phyloP scores from a whole-genome alignment of 2,113 vertebrate species.

The Ctenomys sociabilis region DNA sequence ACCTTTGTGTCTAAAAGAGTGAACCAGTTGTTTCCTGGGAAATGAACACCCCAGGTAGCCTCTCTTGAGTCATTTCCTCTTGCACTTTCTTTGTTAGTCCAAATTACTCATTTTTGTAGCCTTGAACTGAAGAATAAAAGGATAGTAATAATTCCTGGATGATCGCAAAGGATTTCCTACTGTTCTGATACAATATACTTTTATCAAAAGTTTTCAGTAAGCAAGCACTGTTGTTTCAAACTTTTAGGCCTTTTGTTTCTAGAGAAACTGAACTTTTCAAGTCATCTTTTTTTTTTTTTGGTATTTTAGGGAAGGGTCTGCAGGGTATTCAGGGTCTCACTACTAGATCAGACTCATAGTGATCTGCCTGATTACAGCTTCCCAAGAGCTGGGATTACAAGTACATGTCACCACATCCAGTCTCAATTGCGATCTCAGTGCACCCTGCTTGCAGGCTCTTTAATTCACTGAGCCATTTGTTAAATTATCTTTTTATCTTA shows the following conservation, averaged over 20 bases:
- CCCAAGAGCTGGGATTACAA: too few relatives aligned
- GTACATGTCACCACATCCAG: too few relatives aligned
- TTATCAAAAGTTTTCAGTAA: not conserved
- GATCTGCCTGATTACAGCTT: too few relatives aligned
- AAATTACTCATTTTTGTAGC: not conserved
- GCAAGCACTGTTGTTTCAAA: not conserved
- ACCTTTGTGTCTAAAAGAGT: not conserved
- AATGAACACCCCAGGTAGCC: not conserved
- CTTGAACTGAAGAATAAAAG: not conserved
- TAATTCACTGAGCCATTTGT: too few relatives aligned
- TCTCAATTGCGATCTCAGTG: too few relatives aligned
- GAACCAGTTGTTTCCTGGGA: not conserved
- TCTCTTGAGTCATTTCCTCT: not conserved
- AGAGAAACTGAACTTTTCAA: not conserved
- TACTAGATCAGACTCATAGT: too few relatives aligned
- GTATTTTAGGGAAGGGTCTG: too few relatives aligned
- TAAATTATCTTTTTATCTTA: not conserved
- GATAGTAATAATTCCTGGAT: not conserved
- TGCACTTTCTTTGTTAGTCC: not conserved
- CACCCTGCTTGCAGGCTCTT: too few relatives aligned
- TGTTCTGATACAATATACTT: not conserved
- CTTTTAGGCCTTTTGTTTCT: not conserved
- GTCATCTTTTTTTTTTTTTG: not conserved
- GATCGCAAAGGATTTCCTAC: not conserved
- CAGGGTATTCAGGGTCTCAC: too few relatives aligned